Evolutionary conservation across 2,113 vertebrate species (phyloP).

Genomic region (Myocastor coypus): DNA sequence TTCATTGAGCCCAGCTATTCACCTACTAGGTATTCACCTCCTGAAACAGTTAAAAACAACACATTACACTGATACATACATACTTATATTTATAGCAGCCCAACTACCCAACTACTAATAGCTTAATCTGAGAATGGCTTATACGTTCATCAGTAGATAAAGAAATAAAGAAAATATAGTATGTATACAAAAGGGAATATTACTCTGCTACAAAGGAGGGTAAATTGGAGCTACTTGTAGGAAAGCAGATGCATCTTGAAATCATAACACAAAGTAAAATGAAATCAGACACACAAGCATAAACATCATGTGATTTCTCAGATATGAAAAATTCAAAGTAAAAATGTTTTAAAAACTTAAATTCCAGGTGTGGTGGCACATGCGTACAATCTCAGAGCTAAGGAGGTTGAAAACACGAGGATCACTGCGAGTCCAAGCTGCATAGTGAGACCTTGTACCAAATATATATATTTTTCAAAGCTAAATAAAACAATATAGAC

Average conservation of each 20-base stretch:
- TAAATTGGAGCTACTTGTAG: not conserved
- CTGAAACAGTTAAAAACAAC: not conserved
- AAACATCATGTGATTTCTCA: not conserved
- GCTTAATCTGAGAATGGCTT: not conserved
- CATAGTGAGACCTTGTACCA: too few species aligned
- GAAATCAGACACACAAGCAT: not conserved
- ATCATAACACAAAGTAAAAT: not conserved
- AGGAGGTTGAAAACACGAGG: too few species aligned
- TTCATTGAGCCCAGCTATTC: not conserved
- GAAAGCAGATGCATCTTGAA: not conserved
- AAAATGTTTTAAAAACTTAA: not conserved
- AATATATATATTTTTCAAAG: not conserved
- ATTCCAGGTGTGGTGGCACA: not conserved
- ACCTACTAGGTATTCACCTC: not conserved
- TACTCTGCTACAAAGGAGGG: not conserved
- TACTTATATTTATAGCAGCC: not conserved
- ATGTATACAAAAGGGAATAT: not conserved
- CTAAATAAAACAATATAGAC: not conserved
- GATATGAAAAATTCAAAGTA: not conserved
- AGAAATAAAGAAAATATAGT: not conserved
- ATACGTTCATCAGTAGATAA: not conserved
- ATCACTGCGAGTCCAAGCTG: too few species aligned
- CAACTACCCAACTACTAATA: not conserved
- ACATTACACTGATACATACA: not conserved
- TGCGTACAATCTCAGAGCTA: too few species aligned